Evolutionary conservation across 2,888 invertebrate genomes (phyloP).

Genomic region (Diaphora mendica): DNA sequence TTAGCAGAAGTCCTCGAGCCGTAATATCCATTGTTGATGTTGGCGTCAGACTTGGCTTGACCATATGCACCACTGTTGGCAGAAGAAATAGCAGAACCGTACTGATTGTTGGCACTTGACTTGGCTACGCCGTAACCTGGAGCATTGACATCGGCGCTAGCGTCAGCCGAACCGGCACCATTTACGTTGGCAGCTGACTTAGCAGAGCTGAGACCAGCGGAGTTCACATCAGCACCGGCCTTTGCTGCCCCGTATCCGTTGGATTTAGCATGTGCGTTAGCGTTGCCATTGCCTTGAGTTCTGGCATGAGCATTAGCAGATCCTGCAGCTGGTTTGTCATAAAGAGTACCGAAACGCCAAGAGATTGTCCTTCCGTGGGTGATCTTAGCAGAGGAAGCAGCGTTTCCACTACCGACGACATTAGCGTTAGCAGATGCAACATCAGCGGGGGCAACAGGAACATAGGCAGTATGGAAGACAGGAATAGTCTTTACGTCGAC

Average conservation of each 20-base stretch:
- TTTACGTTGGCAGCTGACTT: slow-evolving; percentile 59
- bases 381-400: slow-evolving; percentile 61
- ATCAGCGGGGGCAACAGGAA: slow-evolving; percentile 34
- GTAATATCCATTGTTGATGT: slow-evolving; percentile 49
- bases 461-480: slow-evolving; percentile 60
- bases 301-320: slow-evolving; percentile 52
- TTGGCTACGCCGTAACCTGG: slow-evolving; percentile 60
- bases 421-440: slow-evolving; percentile 69
- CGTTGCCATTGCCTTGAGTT: slow-evolving; percentile 54
- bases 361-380: slow-evolving; percentile 62
- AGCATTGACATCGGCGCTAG: slow-evolving; percentile 62
- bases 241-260: slow-evolving; percentile 54
- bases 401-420: slow-evolving; percentile 60
- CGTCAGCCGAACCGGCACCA: slow-evolving; percentile 58
- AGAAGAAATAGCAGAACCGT: slow-evolving; percentile 49
- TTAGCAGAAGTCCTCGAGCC: slow-evolving; percentile 62
- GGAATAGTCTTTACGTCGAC: slow-evolving; percentile 63
- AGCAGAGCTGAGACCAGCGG: slow-evolving; percentile 52
- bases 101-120: slow-evolving; percentile 52
- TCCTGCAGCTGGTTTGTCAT: slow-evolving; percentile 61
- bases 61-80: slow-evolving; percentile 52
- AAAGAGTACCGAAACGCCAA: slow-evolving; percentile 77
- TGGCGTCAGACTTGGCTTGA: slow-evolving; percentile 53
- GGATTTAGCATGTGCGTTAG: slow-evolving; percentile 54
- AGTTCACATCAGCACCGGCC: slow-evolving; percentile 55